These are phyloP conservation scores for Danaus melanippus DNA, from an alignment of 1,140 invertebrate genomes.

Conservation along the genomic window DNA sequence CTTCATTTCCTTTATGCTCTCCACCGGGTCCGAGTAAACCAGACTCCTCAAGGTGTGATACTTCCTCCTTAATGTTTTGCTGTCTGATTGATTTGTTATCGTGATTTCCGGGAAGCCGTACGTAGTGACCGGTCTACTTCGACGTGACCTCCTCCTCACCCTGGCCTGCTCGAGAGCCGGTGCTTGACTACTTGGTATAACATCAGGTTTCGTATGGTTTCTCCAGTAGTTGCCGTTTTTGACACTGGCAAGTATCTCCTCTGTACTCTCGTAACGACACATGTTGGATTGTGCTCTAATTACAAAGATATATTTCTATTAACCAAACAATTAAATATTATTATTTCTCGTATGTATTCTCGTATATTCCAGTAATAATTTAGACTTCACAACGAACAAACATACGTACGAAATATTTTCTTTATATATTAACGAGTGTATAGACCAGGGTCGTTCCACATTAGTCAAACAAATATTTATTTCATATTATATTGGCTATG, in stretches of 20 bases:
- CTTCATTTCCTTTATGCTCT: slow-evolving; percentile 48
- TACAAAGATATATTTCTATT: not conserved
- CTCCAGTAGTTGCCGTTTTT: slow-evolving; percentile 57
- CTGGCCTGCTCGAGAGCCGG: slow-evolving; percentile 29
- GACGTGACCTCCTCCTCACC: slow-evolving; percentile 30
- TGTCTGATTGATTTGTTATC: slow-evolving; percentile 50
- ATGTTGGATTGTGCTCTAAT: slow-evolving; percentile 11
- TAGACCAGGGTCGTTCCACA: no score
- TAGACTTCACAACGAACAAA: no score
- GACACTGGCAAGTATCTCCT: slow-evolving; percentile 50
- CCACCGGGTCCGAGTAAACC: slow-evolving; percentile 57
- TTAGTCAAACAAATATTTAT: no score
- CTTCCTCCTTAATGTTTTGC: slow-evolving; percentile 51
- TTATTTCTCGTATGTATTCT: no score
- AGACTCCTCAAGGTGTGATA: slow-evolving; percentile 58
- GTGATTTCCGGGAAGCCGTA: slow-evolving; percentile 61
- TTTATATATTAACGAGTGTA: no score
- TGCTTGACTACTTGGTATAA: slow-evolving; percentile 41
- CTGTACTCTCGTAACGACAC: slow-evolving; percentile 41
- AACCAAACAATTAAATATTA: not conserved
- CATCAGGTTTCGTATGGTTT: slow-evolving; percentile 54
- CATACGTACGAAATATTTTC: no score
- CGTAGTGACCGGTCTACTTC: slow-evolving; percentile 35
- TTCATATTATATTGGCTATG: no score
- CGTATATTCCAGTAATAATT: no score